phyloP scores from a whole-genome alignment of 2,113 vertebrate genomes.

The Chinchilla lanigera region DNA sequence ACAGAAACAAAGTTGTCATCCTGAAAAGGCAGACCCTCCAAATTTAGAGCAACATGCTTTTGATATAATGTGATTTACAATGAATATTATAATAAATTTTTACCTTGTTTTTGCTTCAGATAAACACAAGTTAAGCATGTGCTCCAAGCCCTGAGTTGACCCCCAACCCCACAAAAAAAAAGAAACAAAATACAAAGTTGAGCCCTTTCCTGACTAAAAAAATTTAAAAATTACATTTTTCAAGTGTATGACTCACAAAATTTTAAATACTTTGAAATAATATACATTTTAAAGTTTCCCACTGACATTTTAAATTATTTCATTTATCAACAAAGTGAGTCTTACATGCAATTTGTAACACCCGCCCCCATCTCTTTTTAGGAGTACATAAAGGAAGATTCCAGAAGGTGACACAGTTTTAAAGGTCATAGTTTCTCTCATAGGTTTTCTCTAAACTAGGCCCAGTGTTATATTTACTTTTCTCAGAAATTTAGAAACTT shows the following conservation, averaged over 20 bases:
- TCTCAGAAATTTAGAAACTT: conserved; percentile 28
- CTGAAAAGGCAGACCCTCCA: not conserved
- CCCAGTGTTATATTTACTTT: not conserved
- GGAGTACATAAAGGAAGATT: not conserved
- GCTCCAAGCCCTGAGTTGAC: not conserved
- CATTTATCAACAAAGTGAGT: conserved; percentile 1
- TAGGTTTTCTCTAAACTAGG: not conserved
- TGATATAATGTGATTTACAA: not conserved
- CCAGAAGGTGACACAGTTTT: not conserved
- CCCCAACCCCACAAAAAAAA: not conserved
- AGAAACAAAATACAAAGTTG: not conserved
- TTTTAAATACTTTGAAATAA: not conserved
- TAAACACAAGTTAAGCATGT: not conserved
- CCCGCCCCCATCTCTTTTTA: not conserved
- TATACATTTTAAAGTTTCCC: not conserved
- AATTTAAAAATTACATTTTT: not conserved
- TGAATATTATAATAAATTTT: not conserved
- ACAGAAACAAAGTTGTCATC: not conserved
- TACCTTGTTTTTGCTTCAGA: not conserved
- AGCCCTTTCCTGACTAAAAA: not conserved
- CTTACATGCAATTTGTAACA: not conserved
- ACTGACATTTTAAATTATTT: not conserved
- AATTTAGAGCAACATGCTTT: not conserved
- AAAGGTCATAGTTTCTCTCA: not conserved
- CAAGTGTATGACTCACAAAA: not conserved